These are phyloP conservation scores for Thysanoteuthis rhombus DNA, from an alignment of 2,888 invertebrate genomes.

Conservation along the genomic window DNA sequence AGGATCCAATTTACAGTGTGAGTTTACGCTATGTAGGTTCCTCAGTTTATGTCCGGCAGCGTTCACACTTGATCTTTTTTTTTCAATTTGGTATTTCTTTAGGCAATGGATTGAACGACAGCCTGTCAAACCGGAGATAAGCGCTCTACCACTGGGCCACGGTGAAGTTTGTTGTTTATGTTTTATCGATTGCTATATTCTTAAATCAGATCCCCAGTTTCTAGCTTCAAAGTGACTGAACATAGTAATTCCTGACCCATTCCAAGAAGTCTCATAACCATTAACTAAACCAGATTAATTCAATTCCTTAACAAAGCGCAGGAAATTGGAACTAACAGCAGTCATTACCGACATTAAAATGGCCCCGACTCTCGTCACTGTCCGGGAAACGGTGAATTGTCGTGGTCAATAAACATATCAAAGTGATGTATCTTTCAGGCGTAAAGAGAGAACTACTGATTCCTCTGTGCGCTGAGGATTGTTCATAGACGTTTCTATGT, in stretches of 20 bases:
- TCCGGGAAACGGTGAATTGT: background rate
- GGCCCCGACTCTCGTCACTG: background rate
- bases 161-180: too few relatives aligned
- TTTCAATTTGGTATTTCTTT: too few relatives aligned
- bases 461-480: background rate
- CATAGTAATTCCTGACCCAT: background rate
- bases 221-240: background rate
- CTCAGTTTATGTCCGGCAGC: too few relatives aligned
- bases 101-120: too few relatives aligned
- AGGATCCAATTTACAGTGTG: too few relatives aligned
- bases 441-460: background rate
- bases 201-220: background rate
- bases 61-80: too few relatives aligned
- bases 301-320: background rate
- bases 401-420: background rate
- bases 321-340: background rate
- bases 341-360: background rate
- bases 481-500: background rate
- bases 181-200: background rate
- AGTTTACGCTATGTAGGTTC: too few relatives aligned
- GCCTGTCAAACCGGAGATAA: too few relatives aligned
- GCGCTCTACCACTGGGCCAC: too few relatives aligned
- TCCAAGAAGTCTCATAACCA: background rate
- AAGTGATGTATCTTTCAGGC: background rate
- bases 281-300: constrained; percentile 12